These are phyloP conservation scores for Latrodectus elegans DNA, from an alignment of 2,888 invertebrate genomes.

Conservation along the genomic window DNA sequence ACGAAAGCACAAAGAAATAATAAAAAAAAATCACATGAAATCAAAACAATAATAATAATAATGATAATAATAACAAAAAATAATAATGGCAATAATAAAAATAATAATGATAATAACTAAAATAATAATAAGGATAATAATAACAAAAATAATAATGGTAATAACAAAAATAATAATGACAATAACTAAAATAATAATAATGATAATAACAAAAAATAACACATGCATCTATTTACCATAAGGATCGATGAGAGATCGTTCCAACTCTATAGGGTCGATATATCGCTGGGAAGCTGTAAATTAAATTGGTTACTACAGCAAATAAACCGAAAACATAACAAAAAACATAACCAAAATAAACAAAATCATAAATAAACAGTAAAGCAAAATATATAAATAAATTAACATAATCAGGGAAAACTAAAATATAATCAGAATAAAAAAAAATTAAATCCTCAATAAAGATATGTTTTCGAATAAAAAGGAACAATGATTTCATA, in stretches of 20 bases:
- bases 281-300: conserved; percentile 62
- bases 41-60: no score
- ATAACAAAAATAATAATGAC: no score
- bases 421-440: conserved; percentile 2
- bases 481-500: no score
- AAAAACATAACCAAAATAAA: conserved; percentile 4
- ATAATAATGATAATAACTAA: background rate
- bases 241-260: conserved; percentile 58
- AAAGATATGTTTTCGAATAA: background rate
- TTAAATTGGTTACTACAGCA: conserved; percentile 53
- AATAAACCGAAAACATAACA: conserved; percentile 26
- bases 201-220: background rate
- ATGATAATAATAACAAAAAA: background rate
- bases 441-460: background rate
- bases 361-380: conserved; percentile 22
- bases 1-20: no score
- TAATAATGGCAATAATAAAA: background rate
- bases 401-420: conserved; percentile 16
- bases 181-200: no score
- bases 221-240: conserved; percentile 55
- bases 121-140: no score
- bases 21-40: no score
- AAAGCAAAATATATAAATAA: conserved; percentile 29
- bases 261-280: conserved; percentile 54
- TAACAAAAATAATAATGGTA: background rate